Evolutionary conservation across 2,888 invertebrate genomes (phyloP), one percentile per base, ranked within the genome.

Genomic region (Emesis furor): DNA sequence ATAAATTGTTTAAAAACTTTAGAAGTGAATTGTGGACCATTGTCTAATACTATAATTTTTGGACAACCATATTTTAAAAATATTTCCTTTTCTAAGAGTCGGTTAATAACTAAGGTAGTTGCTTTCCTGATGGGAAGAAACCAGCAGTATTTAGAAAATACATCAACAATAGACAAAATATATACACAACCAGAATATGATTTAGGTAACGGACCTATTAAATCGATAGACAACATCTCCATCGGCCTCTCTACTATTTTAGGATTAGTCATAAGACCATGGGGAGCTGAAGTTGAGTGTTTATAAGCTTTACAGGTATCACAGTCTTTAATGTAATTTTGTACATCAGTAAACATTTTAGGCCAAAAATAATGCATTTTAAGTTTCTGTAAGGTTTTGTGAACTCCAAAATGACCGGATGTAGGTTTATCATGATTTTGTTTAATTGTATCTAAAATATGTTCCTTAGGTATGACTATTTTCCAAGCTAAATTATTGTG

Each of bases 381-480:
- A 12, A 84, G 10, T 14, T 83, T 74, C 12, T 79, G 74, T 51
- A 85, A 83, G 7, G 86, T 88, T 79, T 89, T 89, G 65, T 82
- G 83, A 59, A 86, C 79, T 4, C 88, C 14, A 51, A 51, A 12
- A 14, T 51, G 51, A 51, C 51, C 51, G 4, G 51, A 51, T n/a
- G 12, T 51, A 83, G 74, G 78, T 8, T 78, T 80, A 51, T 76
- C 71, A 67, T 76, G 88, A 68, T 81, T 79, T 32, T 83, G 24
- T 12, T 7, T 55, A n/a, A 86, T 62, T 1, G 83, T 75, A 1
- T 73, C 32, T 12, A 37, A 35, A 37, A 78, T 72, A 12, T 17
- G 39, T 39, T 84, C 82, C n/a, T 32, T 73, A 10, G 82, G 85
- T 39, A 87, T 74, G 3, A 85, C 85, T 67, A 82, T 74, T 67